A percentile compares a stretch with the other conserved stretches of the same genome.
These are phyloP conservation scores for Heterocephalus glaber DNA, from an alignment of 2,113 vertebrate species.

Conservation along the genomic window DNA sequence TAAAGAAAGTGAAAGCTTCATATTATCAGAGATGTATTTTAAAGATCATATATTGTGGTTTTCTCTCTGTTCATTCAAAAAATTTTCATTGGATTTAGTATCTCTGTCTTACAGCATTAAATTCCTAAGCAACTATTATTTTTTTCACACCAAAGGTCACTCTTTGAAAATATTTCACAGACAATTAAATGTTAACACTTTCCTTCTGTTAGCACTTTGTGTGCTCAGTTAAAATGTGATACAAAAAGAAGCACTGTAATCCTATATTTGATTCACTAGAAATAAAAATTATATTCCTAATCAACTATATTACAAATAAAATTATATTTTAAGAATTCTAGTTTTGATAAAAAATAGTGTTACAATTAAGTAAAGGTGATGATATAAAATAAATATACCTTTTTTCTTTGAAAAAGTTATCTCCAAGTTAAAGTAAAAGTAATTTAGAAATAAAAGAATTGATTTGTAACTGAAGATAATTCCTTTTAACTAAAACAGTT, in stretches of 20 bases:
- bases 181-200: conserved; percentile 76
- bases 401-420: conserved; percentile 2
- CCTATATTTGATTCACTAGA: conserved; percentile 42
- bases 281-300: conserved; percentile 34
- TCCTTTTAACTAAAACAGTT: background rate
- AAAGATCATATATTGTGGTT: background rate
- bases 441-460: conserved; percentile 23
- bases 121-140: conserved; percentile 52
- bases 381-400: background rate
- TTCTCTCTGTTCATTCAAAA: background rate
- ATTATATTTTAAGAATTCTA: background rate
- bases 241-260: conserved; percentile 40
- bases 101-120: conserved; percentile 66
- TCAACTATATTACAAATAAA: background rate
- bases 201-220: conserved; percentile 58
- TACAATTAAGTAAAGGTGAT: background rate
- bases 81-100: conserved; percentile 48
- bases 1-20: conserved; percentile 2
- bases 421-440: background rate
- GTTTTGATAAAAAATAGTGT: background rate
- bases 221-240: conserved; percentile 61
- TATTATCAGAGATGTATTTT: background rate
- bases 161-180: conserved; percentile 75
- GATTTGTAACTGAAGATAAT: background rate
- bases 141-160: conserved; percentile 75